Percentiles rank a stretch among this genome's conserved stretches.
These are phyloP conservation scores for Lamprotornis superbus DNA, from an alignment of 2,113 vertebrate genomes.

Conservation along the genomic window DNA sequence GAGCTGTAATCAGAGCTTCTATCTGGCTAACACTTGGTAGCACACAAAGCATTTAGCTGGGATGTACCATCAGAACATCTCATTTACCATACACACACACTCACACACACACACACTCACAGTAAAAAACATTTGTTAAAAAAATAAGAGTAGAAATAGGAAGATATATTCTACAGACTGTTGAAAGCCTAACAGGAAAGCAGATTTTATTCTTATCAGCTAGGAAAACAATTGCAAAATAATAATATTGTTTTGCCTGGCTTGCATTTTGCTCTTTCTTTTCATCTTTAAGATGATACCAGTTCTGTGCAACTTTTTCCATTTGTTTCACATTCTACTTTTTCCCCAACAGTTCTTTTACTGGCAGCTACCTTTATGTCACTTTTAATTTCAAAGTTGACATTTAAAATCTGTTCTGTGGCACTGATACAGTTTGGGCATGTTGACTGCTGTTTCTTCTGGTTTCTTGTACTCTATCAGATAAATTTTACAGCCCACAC, in stretches of 20 bases:
- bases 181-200: conserved; percentile 25
- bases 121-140: neutral
- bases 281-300: neutral
- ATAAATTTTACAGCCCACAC: neutral
- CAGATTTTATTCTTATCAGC: conserved; percentile 44
- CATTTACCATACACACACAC: neutral
- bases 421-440: neutral
- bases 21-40: neutral
- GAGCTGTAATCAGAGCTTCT: neutral
- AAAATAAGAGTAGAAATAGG: neutral
- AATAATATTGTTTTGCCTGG: conserved; percentile 18
- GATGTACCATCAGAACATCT: neutral
- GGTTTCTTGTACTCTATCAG: neutral
- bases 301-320: neutral
- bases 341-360: neutral
- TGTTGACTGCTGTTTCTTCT: neutral
- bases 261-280: neutral
- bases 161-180: conserved; percentile 1
- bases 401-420: neutral
- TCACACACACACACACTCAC: neutral
- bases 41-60: neutral
- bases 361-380: neutral
- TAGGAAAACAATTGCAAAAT: conserved; percentile 42
- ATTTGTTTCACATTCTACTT: neutral
- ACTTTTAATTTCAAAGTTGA: neutral